These are phyloP conservation scores for Rhopilema esculentum DNA, from an alignment of 30 jellyfish, hydroid and myxozoan species.

Conservation along the genomic window DNA sequence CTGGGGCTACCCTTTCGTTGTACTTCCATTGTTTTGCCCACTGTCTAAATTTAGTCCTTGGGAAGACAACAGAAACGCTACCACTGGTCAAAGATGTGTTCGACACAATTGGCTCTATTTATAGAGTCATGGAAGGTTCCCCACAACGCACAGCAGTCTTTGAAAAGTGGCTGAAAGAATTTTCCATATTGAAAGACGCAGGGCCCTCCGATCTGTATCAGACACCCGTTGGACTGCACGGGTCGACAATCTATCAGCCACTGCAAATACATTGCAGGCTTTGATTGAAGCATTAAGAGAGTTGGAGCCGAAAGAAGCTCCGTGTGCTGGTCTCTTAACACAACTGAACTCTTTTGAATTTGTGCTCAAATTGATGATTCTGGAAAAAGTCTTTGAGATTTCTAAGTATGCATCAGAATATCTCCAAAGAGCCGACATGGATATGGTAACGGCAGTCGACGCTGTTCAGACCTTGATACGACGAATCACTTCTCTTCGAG, in stretches of 20 bases:
- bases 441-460: conserved; percentile 32
- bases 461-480: conserved; percentile 39
- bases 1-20: conserved; percentile 40
- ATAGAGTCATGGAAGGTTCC: conserved; percentile 43
- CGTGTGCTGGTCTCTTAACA: conserved; percentile 28
- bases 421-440: conserved; percentile 35
- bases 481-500: conserved; percentile 28
- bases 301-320: conserved; percentile 11
- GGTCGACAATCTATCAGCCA: conserved; percentile 45
- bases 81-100: conserved; percentile 38
- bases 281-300: conserved; percentile 39
- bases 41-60: conserved; percentile 38
- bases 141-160: conserved; percentile 47
- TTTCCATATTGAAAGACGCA: conserved; percentile 31
- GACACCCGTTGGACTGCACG: conserved; percentile 69
- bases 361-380: conserved; percentile 29
- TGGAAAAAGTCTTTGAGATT: conserved; percentile 24
- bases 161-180: conserved; percentile 19
- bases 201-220: conserved; percentile 54
- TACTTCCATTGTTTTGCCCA: conserved; percentile 49
- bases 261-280: conserved; percentile 32
- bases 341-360: conserved; percentile 34
- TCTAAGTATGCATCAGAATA: conserved; percentile 43
- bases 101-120: conserved; percentile 46
- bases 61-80: conserved; percentile 10